A percentile compares a stretch with the other conserved stretches of the same genome.
These are phyloP conservation scores for Fabriciana adippe DNA, from an alignment of 2,888 invertebrate genomes.

Conservation along the genomic window DNA sequence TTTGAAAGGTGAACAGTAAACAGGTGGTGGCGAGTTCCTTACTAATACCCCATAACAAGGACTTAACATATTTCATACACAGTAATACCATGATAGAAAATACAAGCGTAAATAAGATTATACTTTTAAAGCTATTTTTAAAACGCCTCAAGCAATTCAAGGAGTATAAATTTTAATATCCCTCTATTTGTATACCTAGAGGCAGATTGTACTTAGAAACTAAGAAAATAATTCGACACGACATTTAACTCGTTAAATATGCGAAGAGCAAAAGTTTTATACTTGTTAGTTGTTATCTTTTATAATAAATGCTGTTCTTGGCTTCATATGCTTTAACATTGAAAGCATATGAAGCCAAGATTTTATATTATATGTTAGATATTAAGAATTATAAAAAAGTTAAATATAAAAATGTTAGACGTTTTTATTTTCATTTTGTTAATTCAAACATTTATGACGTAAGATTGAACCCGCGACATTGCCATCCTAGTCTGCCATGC, in stretches of 20 bases:
- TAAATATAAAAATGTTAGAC: too few species aligned
- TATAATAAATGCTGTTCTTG: too few species aligned
- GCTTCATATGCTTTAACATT: too few species aligned
- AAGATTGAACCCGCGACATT: too few species aligned
- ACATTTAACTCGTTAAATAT: neutral
- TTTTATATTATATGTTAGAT: too few species aligned
- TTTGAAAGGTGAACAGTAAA: neutral
- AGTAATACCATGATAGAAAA: conserved; percentile 3
- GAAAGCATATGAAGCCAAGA: too few species aligned
- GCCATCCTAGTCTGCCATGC: too few species aligned
- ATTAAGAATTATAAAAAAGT: too few species aligned
- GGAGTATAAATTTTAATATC: conserved; percentile 3
- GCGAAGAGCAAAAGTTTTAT: too few species aligned
- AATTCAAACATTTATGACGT: too few species aligned
- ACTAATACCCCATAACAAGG: conserved; percentile 12
- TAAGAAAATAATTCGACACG: neutral
- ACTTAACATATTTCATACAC: neutral
- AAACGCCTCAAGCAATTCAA: conserved; percentile 10
- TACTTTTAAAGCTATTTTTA: conserved; percentile 18
- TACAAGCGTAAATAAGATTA: conserved; percentile 16
- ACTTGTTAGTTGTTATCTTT: too few species aligned
- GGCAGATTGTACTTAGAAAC: neutral
- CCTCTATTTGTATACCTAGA: conserved; percentile 1
- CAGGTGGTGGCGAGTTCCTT: neutral
- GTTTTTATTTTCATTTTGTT: too few species aligned